Percentiles rank a stretch among this genome's conserved stretches.
Conservation (phyloP, 2,888 invertebrate species). For the Pegoplata infirma region DNA sequence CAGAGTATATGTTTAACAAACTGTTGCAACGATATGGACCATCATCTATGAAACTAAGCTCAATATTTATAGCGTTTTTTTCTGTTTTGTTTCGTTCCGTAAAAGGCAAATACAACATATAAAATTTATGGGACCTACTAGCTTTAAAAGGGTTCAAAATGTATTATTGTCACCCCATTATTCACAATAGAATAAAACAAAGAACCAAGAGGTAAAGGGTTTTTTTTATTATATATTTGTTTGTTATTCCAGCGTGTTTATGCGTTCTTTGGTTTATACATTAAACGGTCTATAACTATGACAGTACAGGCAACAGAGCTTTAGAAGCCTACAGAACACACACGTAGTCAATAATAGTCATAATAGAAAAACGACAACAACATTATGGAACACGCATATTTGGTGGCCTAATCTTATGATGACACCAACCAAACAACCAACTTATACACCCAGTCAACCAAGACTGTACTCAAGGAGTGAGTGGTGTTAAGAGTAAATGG, state of each 20-base stretch:
- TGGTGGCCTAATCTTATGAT: conserved; percentile 61
- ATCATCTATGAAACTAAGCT: conserved; percentile 38
- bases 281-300: too few species aligned
- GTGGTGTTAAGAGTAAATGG: conserved; percentile 44
- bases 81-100: conserved; percentile 22
- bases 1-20: conserved; percentile 35
- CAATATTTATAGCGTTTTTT: conserved; percentile 59
- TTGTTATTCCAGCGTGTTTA: too few species aligned
- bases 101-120: conserved; percentile 58
- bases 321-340: conserved; percentile 28
- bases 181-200: conserved; percentile 31
- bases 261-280: too few species aligned
- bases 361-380: conserved; percentile 45
- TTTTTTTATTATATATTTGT: conserved; percentile 33
- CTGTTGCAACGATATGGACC: conserved; percentile 43
- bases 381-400: conserved; percentile 50
- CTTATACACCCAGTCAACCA: not conserved
- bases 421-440: conserved; percentile 39
- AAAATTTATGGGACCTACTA: conserved; percentile 60
- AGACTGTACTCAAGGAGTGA: not conserved
- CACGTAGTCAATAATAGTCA: conserved; percentile 62
- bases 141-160: conserved; percentile 61
- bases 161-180: conserved; percentile 63
- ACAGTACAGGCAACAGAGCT: conserved; percentile 18
- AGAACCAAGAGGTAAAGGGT: conserved; percentile 30